Evolutionary conservation across 2,888 invertebrate species (phyloP), one percentile per base, ranked within the genome.

Genomic region (Lapara coniferarum): DNA sequence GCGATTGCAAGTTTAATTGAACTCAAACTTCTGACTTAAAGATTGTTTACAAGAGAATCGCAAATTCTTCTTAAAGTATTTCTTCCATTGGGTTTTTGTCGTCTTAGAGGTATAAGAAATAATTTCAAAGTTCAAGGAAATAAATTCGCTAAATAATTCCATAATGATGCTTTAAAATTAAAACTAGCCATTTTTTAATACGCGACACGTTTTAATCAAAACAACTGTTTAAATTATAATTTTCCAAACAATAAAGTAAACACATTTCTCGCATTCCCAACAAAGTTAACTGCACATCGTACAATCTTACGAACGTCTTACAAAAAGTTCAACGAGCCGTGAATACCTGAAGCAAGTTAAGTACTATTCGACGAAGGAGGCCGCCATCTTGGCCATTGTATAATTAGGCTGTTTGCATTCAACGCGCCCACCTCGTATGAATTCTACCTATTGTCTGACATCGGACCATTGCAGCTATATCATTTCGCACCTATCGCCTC

Each of bases 371-470:
- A 71, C 72, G 77, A 72, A 77, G 73, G 73, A 77, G 73, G 78
- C 76, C 84, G 91, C 92, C 92, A 92, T 93, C 91, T 93, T 93
- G 87, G 84, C 75, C 70, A 81, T 78, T 77, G 75, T 77, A 89
- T 93, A 94, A 94, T 93, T 90, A 91, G 92, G 88, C 78, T 82
- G 89, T 94, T 93, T 92, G 88, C 89, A 94, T 94, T 89, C 94
- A 86, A 78, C 75, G 74, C 83, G 84, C 89, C 87, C 75, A 79
- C 78, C 70, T 81, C 88, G 91, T 92, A 92, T 93, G 93, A 93
- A 93, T 93, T 92, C 87, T 91, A 91, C 92, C 93, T 92, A 93
- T 89, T 90, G 91, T 91, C 93, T 92, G 93, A 92, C 93, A 91
- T 92, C 88, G 91, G 93, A 93, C 93, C 93, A 91, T 83, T 75